Conservation (phyloP, 1,140 invertebrate species). For the Drosophila dunni region DNA sequence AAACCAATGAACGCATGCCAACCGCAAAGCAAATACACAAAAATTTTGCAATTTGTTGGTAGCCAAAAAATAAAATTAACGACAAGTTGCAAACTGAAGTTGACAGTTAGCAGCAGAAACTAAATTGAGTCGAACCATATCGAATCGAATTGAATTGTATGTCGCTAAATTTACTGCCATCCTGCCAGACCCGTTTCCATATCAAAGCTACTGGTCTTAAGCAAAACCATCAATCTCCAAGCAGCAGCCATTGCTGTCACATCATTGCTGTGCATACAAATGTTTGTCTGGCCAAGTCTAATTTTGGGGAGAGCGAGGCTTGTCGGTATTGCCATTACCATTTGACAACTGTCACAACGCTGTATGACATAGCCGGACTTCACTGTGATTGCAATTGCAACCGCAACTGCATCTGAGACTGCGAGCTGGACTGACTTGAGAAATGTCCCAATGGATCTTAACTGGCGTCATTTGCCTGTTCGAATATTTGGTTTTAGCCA, state of each 20-base stretch:
- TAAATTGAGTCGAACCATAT: constrained; percentile 71
- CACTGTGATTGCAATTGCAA: neutral
- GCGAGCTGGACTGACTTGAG: constrained; percentile 15
- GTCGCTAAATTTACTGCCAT: constrained; percentile 44
- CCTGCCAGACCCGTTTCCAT: constrained; percentile 75
- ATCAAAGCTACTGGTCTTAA: constrained; percentile 73
- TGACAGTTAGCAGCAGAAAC: constrained; percentile 59
- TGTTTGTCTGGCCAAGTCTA: constrained; percentile 60
- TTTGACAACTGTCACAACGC: constrained; percentile 82
- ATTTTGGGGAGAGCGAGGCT: constrained; percentile 59
- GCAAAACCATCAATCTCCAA: constrained; percentile 78
- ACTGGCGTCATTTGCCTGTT: constrained; percentile 47
- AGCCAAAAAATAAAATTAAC: constrained; percentile 40
- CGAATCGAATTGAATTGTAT: constrained; percentile 72
- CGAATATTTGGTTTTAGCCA: constrained; percentile 23
- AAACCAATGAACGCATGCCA: constrained; percentile 54
- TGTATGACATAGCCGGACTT: constrained; percentile 66
- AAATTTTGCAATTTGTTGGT: constrained; percentile 56
- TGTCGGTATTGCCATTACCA: constrained; percentile 73
- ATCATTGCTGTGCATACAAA: constrained; percentile 61
- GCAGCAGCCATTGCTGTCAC: constrained; percentile 66
- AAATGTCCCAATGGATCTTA: constrained; percentile 52
- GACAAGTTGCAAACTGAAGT: constrained; percentile 19
- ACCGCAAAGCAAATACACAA: constrained; percentile 55
- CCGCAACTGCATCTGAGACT: neutral